phyloP scores from a whole-genome alignment of 1,140 invertebrate genomes.

The Listronotus bonariensis region DNA sequence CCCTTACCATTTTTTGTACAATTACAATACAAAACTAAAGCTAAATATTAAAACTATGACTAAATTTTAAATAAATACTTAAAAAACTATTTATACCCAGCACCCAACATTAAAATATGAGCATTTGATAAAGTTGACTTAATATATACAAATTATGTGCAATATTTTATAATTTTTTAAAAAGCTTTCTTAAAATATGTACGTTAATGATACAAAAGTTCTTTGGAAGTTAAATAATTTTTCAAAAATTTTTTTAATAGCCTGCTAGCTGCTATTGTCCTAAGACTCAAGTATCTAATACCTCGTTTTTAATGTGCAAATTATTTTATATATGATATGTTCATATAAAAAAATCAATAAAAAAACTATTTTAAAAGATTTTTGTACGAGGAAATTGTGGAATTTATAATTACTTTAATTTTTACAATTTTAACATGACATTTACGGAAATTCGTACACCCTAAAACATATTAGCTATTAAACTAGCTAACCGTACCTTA shows the following conservation, averaged over 20 bases:
- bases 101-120: slow-evolving; percentile 29
- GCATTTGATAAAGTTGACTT: slow-evolving; percentile 29
- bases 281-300: too few relatives aligned
- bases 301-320: too few relatives aligned
- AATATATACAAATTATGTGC: slow-evolving; percentile 35
- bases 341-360: too few relatives aligned
- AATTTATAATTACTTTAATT: too few relatives aligned
- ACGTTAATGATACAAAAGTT: neutral
- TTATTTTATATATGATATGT: too few relatives aligned
- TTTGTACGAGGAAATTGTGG: too few relatives aligned
- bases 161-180: slow-evolving; percentile 12
- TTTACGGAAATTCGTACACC: too few relatives aligned
- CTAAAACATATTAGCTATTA: too few relatives aligned
- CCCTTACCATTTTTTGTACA: slow-evolving; percentile 3
- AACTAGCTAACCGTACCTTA: too few relatives aligned
- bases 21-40: neutral
- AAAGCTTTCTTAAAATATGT: neutral
- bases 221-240: slow-evolving; percentile 2
- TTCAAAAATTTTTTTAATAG: neutral
- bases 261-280: too few relatives aligned
- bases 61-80: slow-evolving; percentile 27
- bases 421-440: too few relatives aligned
- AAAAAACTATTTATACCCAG: slow-evolving; percentile 29
- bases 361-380: too few relatives aligned
- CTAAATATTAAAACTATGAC: slow-evolving; percentile 13